These are phyloP conservation scores for Cinclus cinclus DNA, from an alignment of 2,113 vertebrate genomes.

Conservation along the genomic window DNA sequence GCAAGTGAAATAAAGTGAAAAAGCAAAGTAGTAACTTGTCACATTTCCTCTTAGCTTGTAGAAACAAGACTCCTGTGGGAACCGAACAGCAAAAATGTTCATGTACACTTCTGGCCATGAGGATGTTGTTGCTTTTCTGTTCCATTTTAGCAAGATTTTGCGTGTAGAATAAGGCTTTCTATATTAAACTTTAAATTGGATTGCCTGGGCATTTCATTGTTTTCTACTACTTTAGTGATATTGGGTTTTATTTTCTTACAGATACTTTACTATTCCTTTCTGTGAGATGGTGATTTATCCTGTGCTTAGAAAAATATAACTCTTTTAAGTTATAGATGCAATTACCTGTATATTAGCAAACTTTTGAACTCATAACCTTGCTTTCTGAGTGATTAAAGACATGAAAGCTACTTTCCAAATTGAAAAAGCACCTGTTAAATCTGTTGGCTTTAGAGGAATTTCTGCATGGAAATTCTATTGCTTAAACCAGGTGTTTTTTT, in stretches of 20 bases:
- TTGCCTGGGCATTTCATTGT: neutral
- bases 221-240: neutral
- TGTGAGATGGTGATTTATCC: neutral
- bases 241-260: neutral
- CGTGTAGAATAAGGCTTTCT: neutral
- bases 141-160: neutral
- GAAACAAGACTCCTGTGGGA: neutral
- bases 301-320: neutral
- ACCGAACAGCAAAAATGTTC: neutral
- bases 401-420: neutral
- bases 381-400: neutral
- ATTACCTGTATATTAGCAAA: neutral
- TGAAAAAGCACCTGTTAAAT: neutral
- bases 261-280: neutral
- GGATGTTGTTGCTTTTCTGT: neutral
- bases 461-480: neutral
- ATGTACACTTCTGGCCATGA: neutral
- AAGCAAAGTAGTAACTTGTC: neutral
- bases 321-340: neutral
- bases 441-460: neutral
- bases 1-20: neutral
- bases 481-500: neutral
- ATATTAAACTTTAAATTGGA: neutral
- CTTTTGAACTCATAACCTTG: neutral
- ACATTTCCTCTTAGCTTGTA: neutral